Conservation (phyloP, 2,797 vertebrate genomes). For the Lerista edwardsae region DNA sequence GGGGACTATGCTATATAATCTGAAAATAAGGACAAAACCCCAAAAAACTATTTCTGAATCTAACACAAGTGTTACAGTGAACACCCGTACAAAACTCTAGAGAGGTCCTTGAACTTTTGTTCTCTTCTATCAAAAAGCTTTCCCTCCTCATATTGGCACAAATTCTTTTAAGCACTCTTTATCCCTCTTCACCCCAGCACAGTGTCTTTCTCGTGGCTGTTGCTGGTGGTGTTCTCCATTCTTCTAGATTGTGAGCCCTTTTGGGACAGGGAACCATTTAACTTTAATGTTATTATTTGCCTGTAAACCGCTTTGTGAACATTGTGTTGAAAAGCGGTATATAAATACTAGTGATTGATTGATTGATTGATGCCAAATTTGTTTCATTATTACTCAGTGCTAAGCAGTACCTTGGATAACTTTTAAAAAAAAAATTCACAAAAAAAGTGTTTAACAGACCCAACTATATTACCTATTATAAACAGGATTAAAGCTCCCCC, state of each 20-base stretch:
- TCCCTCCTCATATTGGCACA: background rate
- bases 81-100: background rate
- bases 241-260: too few relatives aligned
- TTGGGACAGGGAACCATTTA: too few relatives aligned
- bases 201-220: too few relatives aligned
- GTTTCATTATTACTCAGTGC: background rate
- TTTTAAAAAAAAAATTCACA: conserved; percentile 17
- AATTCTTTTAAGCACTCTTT: background rate
- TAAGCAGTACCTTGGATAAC: background rate
- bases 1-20: too few relatives aligned
- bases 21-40: background rate
- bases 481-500: conserved; percentile 62
- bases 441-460: background rate
- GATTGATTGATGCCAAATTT: background rate
- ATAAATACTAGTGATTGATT: too few relatives aligned
- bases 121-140: background rate
- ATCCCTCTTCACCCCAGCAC: too few relatives aligned
- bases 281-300: too few relatives aligned
- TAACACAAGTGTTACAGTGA: background rate
- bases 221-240: too few relatives aligned
- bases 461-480: background rate
- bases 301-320: too few relatives aligned
- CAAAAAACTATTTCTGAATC: background rate
- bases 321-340: too few relatives aligned
- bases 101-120: background rate